phyloP scores from a whole-genome alignment of 2,113 vertebrate genomes.

The Muntiacus muntjak region DNA sequence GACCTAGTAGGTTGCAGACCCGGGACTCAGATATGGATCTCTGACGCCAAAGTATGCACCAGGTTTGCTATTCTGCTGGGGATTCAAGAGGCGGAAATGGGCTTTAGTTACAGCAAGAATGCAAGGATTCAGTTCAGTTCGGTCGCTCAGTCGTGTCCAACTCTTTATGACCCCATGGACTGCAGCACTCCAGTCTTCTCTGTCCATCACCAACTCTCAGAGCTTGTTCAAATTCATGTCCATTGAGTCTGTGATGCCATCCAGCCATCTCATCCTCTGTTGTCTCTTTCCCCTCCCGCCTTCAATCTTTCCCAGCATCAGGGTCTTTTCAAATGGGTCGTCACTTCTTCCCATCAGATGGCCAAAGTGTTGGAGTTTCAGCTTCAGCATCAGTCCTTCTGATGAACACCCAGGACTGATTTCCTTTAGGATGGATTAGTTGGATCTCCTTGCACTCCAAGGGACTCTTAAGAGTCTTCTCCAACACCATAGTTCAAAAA shows the following conservation, averaged over 20 bases:
- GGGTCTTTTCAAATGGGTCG: not conserved
- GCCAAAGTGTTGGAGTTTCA: not conserved
- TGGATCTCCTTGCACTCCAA: not conserved
- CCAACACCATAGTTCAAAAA: not conserved
- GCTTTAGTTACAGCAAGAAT: not conserved
- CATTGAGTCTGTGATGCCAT: not conserved
- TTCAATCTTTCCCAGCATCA: not conserved
- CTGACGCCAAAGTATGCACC: not conserved
- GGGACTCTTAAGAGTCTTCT: not conserved
- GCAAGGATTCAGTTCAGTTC: not conserved
- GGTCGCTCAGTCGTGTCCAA: rapidly evolving
- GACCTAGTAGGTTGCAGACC: not conserved
- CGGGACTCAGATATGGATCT: not conserved
- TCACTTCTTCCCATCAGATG: not conserved
- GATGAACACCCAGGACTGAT: not conserved
- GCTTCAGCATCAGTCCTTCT: not conserved
- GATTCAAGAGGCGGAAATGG: not conserved
- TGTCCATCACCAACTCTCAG: not conserved
- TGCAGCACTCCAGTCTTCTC: not conserved
- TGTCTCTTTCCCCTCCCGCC: not conserved
- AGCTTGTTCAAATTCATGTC: not conserved
- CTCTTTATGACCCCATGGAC: not conserved
- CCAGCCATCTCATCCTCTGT: not conserved
- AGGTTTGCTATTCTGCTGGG: not conserved
- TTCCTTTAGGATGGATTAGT: not conserved